Percentiles rank a stretch among this genome's conserved stretches.
Conservation (phyloP, 2,797 vertebrate species). For the Syndactyla subalaris region DNA sequence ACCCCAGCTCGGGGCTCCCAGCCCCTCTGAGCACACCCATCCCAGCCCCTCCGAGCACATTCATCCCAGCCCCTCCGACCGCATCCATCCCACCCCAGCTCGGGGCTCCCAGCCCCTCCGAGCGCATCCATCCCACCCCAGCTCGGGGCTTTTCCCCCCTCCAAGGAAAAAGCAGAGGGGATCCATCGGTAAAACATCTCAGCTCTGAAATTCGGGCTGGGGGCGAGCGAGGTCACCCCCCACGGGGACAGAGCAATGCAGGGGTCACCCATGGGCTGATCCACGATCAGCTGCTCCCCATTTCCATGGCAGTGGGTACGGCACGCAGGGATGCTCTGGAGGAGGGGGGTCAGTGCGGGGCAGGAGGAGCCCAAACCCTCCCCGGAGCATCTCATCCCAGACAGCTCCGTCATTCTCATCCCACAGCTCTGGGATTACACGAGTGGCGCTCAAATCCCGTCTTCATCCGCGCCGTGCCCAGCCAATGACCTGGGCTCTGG, state of each 20-base stretch:
- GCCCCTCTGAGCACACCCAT: background rate
- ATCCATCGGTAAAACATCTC: background rate
- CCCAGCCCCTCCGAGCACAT: too few species aligned
- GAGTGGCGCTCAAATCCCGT: background rate
- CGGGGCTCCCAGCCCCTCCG: background rate
- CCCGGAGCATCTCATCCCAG: background rate
- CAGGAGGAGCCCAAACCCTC: background rate
- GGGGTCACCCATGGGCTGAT: background rate
- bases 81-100: too few species aligned
- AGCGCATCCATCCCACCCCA: too few species aligned
- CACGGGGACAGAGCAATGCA: rapidly evolving
- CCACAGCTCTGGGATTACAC: background rate
- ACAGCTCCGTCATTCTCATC: rapidly evolving
- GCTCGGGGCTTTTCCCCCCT: background rate
- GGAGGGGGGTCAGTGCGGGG: rapidly evolving
- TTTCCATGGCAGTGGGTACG: rapidly evolving
- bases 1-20: background rate
- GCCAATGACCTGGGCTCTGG: slow-evolving; percentile 37
- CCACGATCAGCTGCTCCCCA: rapidly evolving
- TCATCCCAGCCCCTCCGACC: too few species aligned
- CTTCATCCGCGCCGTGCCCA: background rate
- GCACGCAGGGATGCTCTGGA: rapidly evolving
- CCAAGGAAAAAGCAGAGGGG: background rate
- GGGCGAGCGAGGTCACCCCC: background rate
- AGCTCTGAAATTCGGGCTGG: rapidly evolving